Evolutionary conservation across 2,113 vertebrate genomes (phyloP).

Genomic region (Balaeniceps rex): DNA sequence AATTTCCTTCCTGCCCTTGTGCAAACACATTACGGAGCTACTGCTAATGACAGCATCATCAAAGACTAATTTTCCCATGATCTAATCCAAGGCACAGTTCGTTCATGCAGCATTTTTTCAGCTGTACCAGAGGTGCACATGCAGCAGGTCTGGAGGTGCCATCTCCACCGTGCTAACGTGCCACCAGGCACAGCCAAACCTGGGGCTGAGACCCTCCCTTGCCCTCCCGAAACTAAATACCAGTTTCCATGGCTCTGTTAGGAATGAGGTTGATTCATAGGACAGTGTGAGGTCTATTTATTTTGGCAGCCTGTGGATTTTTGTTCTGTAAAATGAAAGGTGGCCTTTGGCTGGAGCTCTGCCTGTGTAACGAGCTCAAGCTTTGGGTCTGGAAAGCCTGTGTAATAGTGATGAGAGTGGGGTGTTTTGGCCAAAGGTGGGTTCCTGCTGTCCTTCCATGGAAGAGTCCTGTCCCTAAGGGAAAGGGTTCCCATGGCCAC

Average conservation of each 20-base stretch:
- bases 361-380: not conserved
- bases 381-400: not conserved
- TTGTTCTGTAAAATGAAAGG: not conserved
- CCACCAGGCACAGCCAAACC: not conserved
- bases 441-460: not conserved
- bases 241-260: not conserved
- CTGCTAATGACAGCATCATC: not conserved
- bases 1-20: not conserved
- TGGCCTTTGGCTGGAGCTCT: not conserved
- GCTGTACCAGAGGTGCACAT: not conserved
- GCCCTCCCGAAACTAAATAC: not conserved
- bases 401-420: not conserved
- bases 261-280: not conserved
- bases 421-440: not conserved
- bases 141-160: not conserved
- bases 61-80: not conserved
- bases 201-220: not conserved
- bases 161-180: rapidly evolving
- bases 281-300: not conserved
- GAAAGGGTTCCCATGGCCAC: not conserved
- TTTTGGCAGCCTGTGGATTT: not conserved
- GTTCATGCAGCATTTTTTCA: not conserved
- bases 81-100: not conserved
- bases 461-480: not conserved
- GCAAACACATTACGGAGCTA: not conserved